phyloP scores from a whole-genome alignment of 1,140 invertebrate genomes.

The Protaetia brevitarsis region DNA sequence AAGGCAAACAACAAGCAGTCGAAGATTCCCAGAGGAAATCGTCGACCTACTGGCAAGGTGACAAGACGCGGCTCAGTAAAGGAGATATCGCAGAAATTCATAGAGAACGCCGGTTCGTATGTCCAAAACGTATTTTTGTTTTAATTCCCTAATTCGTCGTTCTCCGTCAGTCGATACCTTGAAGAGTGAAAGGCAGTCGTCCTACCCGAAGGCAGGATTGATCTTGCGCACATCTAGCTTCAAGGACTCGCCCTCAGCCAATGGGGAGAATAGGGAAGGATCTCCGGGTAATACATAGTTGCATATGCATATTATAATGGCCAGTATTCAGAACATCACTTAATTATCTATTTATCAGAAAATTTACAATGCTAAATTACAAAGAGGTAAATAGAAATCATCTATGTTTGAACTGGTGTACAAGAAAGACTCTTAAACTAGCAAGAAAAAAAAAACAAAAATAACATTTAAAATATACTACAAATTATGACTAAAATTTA shows the following conservation, averaged over 20 bases:
- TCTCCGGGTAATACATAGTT: slow-evolving; percentile 40
- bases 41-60: slow-evolving; percentile 47
- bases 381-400: too few relatives aligned
- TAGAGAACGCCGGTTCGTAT: slow-evolving; percentile 61
- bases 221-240: slow-evolving; percentile 62
- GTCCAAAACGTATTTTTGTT: neutral
- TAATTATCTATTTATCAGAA: too few relatives aligned
- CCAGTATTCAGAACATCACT: too few relatives aligned
- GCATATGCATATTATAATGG: too few relatives aligned
- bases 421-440: too few relatives aligned
- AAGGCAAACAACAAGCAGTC: slow-evolving; percentile 18
- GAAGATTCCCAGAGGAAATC: slow-evolving; percentile 29
- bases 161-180: slow-evolving; percentile 49
- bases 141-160: slow-evolving; percentile 23
- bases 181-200: slow-evolving; percentile 50
- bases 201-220: slow-evolving; percentile 65
- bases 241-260: slow-evolving; percentile 49
- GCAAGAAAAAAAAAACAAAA: too few relatives aligned
- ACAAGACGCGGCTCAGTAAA: slow-evolving; percentile 65
- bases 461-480: too few relatives aligned
- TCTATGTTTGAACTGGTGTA: too few relatives aligned
- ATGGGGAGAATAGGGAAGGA: slow-evolving; percentile 27
- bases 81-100: slow-evolving; percentile 70
- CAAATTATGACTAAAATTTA: too few relatives aligned
- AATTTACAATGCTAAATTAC: too few relatives aligned